Percentiles rank a stretch among this genome's conserved stretches.
Conservation (phyloP, 2,888 invertebrate genomes). For the Rotaria macrura region DNA sequence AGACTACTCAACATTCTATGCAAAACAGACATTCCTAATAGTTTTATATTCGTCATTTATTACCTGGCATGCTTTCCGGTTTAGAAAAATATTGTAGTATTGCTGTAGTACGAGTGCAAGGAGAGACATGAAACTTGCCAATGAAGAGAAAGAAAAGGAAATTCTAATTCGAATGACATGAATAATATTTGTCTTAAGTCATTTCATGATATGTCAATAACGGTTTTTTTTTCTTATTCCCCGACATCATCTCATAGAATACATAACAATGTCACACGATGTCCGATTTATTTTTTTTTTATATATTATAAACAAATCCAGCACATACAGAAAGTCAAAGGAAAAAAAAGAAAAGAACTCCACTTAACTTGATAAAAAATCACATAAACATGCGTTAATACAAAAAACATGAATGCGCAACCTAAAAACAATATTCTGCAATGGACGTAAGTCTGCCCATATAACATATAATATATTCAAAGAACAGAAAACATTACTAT, state of each 20-base stretch:
- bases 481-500: too few species aligned
- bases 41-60: background rate
- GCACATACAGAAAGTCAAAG: background rate
- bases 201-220: constrained; percentile 3
- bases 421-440: background rate
- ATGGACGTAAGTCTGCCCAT: too few species aligned
- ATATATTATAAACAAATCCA: background rate
- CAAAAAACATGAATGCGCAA: background rate
- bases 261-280: background rate
- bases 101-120: background rate
- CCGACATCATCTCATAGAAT: background rate
- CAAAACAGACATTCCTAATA: background rate
- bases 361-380: background rate
- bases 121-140: background rate
- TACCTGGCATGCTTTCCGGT: background rate
- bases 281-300: background rate
- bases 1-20: background rate
- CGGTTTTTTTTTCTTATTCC: background rate
- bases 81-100: background rate
- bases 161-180: background rate
- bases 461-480: too few species aligned
- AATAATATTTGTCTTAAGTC: background rate
- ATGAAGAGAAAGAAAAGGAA: background rate
- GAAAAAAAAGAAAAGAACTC: background rate
- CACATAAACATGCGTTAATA: background rate